Evolutionary conservation across 1,140 invertebrate genomes (phyloP).

Genomic region (Gonatopus flavifemur): DNA sequence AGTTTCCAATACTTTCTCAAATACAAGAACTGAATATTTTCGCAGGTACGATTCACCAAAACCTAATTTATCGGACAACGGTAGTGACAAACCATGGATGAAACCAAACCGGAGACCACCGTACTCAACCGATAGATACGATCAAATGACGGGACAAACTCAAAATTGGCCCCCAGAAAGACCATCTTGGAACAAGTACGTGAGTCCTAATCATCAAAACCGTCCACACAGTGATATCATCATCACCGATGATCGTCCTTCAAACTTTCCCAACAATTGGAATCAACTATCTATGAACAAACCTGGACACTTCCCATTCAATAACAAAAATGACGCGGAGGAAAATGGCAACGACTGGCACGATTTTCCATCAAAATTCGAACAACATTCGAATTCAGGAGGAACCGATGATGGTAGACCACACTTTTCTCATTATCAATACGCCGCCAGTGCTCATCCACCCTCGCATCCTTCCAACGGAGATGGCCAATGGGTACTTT

Average conservation of each 20-base stretch:
- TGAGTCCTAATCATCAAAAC: slow-evolving; percentile 26
- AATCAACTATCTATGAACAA: too few relatives aligned
- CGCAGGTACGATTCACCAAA: slow-evolving; percentile 49
- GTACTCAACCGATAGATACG: slow-evolving; percentile 33
- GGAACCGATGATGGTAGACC: slow-evolving; percentile 40
- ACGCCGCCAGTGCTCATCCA: slow-evolving; percentile 45
- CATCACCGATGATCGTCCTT: slow-evolving; percentile 68
- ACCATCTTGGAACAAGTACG: slow-evolving; percentile 46
- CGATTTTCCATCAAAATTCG: slow-evolving; percentile 39
- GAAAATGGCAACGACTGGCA: slow-evolving; percentile 38
- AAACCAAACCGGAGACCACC: slow-evolving; percentile 27
- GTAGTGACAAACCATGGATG: slow-evolving; percentile 45
- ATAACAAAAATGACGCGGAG: slow-evolving; percentile 31
- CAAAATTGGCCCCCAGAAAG: slow-evolving; percentile 55
- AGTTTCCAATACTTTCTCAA: too few relatives aligned
- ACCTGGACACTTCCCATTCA: slow-evolving; percentile 31
- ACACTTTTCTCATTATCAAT: slow-evolving; percentile 51
- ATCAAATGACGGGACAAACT: slow-evolving; percentile 36
- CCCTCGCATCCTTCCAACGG: slow-evolving; percentile 63
- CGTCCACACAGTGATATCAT: slow-evolving; percentile 59
- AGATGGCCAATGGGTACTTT: slow-evolving; percentile 74
- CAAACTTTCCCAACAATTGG: slow-evolving; percentile 65
- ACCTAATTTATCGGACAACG: slow-evolving; percentile 38
- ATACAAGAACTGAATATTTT: too few relatives aligned
- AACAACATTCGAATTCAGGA: too few relatives aligned